Conservation (phyloP, 2,888 invertebrate species). For the Xylocampa areola region DNA sequence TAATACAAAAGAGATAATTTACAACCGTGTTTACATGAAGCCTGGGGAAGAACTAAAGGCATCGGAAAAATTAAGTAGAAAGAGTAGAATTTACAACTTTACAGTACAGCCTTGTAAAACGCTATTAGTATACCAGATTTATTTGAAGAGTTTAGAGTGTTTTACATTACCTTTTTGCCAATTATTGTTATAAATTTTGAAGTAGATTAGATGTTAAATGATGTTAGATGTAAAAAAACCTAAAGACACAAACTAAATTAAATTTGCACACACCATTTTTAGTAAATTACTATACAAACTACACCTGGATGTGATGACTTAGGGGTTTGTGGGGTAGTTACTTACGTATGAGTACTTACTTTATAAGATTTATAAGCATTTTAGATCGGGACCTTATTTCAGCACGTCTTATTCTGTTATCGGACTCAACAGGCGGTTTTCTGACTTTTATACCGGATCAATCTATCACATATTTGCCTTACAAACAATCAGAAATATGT, state of each 20-base stretch:
- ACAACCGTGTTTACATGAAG: background rate
- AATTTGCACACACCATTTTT: constrained; percentile 42
- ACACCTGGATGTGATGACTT: constrained; percentile 34
- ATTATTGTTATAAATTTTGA: constrained; percentile 56
- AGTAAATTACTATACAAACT: constrained; percentile 45
- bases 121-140: constrained; percentile 1
- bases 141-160: constrained; percentile 24
- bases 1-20: constrained; percentile 3
- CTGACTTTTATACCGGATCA: background rate
- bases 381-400: constrained; percentile 30
- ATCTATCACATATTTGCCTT: too few species aligned
- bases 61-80: constrained; percentile 14
- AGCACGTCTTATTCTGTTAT: background rate
- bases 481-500: constrained; percentile 31
- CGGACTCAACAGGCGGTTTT: background rate
- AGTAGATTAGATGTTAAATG: too few species aligned
- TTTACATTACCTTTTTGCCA: constrained; percentile 25
- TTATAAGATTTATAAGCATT: background rate
- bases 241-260: constrained; percentile 35
- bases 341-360: constrained; percentile 31
- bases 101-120: constrained; percentile 4
- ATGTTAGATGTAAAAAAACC: constrained; percentile 49
- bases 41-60: background rate
- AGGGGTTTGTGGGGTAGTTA: constrained; percentile 13
- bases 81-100: constrained; percentile 28